A percentile compares a stretch with the other conserved stretches of the same genome.
phyloP scores from a whole-genome alignment of 2,113 vertebrate species.

The Pseudorhombus dupliciocellatus region DNA sequence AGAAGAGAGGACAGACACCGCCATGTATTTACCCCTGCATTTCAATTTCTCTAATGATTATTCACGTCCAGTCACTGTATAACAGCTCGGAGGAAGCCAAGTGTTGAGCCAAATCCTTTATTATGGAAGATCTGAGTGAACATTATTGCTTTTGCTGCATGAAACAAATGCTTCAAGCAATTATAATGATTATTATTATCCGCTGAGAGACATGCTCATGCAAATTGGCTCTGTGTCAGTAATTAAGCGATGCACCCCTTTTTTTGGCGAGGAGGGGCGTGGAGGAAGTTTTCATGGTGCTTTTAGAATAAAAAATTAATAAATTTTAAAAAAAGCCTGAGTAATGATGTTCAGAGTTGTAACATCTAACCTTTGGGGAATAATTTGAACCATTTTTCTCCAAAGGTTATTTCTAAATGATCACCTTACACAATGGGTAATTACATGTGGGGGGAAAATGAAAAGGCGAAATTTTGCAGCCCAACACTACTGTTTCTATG shows the following conservation, averaged over 20 bases:
- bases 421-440: slow-evolving; percentile 57
- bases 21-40: slow-evolving; percentile 73
- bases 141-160: slow-evolving; percentile 76
- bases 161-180: slow-evolving; percentile 77
- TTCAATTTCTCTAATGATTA: slow-evolving; percentile 76
- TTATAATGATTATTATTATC: slow-evolving; percentile 80
- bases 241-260: slow-evolving; percentile 72
- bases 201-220: slow-evolving; percentile 71
- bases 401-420: slow-evolving; percentile 59
- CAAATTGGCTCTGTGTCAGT: slow-evolving; percentile 76
- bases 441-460: slow-evolving; percentile 39
- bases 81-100: slow-evolving; percentile 70
- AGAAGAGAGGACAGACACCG: slow-evolving; percentile 61
- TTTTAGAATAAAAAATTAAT: slow-evolving; percentile 50
- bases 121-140: slow-evolving; percentile 74
- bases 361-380: slow-evolving; percentile 52
- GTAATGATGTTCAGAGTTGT: slow-evolving; percentile 41
- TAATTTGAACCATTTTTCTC: slow-evolving; percentile 21
- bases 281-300: slow-evolving; percentile 53
- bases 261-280: slow-evolving; percentile 37
- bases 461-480: slow-evolving; percentile 14
- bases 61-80: slow-evolving; percentile 73
- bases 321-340: slow-evolving; percentile 26
- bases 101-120: slow-evolving; percentile 70
- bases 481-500: slow-evolving; percentile 48